These are phyloP conservation scores for Pollenia labialis DNA, from an alignment of 2,888 invertebrate genomes.

Conservation along the genomic window DNA sequence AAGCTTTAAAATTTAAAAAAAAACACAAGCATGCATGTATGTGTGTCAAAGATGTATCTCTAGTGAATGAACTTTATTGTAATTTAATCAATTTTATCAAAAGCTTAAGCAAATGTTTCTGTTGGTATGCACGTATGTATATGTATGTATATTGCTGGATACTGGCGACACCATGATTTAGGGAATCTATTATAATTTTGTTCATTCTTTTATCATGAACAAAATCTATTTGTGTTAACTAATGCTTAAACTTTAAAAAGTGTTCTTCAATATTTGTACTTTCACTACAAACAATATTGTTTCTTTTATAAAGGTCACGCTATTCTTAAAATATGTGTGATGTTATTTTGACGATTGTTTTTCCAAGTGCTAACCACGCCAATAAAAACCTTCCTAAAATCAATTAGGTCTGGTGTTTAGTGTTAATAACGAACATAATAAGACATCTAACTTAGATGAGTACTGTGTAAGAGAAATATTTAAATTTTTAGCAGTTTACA, in stretches of 20 bases:
- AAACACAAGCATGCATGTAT: neutral
- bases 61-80: neutral
- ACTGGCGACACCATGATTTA: constrained; percentile 19
- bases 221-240: constrained; percentile 68
- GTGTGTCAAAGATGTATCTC: neutral
- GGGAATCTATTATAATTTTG: constrained; percentile 33
- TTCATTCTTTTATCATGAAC: constrained; percentile 33
- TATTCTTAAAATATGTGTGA: constrained; percentile 41
- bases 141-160: neutral
- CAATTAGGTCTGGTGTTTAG: neutral
- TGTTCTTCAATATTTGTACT: constrained; percentile 56
- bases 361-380: neutral
- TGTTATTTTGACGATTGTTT: constrained; percentile 14
- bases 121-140: neutral
- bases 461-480: neutral
- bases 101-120: constrained; percentile 47
- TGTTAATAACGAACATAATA: constrained; percentile 14
- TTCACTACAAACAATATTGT: constrained; percentile 56
- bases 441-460: neutral
- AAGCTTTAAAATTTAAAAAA: neutral
- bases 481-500: neutral
- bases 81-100: constrained; percentile 11
- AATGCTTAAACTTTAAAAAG: constrained; percentile 67
- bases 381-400: constrained; percentile 6
- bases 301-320: constrained; percentile 60